phyloP scores from a whole-genome alignment of 2,113 vertebrate species.

The Haliaeetus leucogaster region DNA sequence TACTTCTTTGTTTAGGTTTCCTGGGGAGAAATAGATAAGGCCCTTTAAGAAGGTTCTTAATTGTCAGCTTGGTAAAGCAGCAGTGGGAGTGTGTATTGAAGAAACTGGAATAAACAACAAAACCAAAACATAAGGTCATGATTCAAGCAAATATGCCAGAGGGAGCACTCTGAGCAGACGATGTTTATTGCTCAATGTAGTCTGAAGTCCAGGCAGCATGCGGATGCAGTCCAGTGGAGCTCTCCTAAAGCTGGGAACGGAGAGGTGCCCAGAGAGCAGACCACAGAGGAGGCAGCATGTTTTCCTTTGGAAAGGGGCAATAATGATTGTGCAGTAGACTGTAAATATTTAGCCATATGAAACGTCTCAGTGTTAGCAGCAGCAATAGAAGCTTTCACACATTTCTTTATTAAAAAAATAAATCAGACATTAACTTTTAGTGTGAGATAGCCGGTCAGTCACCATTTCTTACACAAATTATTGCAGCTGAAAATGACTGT shows the following conservation, averaged over 20 bases:
- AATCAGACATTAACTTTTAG: not conserved
- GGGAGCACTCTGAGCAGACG: not conserved
- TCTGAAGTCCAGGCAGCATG: not conserved
- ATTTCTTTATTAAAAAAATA: not conserved
- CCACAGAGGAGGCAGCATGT: not conserved
- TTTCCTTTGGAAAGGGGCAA: not conserved
- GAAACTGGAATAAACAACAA: slow-evolving; percentile 20
- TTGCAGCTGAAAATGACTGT: not conserved
- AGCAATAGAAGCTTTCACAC: not conserved
- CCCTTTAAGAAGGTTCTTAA: not conserved
- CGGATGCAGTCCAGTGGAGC: not conserved
- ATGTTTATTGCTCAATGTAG: not conserved
- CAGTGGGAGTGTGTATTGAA: not conserved
- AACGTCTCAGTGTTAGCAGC: not conserved
- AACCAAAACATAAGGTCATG: slow-evolving; percentile 35
- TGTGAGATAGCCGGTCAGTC: not conserved
- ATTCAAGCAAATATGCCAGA: not conserved
- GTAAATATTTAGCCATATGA: not conserved
- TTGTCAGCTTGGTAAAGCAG: not conserved
- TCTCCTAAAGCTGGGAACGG: not conserved
- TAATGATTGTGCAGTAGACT: not conserved
- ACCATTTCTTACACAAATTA: not conserved
- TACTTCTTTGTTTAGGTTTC: not conserved
- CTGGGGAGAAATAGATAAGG: not conserved
- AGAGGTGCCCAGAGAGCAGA: not conserved